These are phyloP conservation scores for Crenuchus spilurus DNA, from an alignment of 2,797 vertebrate species.

Conservation along the genomic window DNA sequence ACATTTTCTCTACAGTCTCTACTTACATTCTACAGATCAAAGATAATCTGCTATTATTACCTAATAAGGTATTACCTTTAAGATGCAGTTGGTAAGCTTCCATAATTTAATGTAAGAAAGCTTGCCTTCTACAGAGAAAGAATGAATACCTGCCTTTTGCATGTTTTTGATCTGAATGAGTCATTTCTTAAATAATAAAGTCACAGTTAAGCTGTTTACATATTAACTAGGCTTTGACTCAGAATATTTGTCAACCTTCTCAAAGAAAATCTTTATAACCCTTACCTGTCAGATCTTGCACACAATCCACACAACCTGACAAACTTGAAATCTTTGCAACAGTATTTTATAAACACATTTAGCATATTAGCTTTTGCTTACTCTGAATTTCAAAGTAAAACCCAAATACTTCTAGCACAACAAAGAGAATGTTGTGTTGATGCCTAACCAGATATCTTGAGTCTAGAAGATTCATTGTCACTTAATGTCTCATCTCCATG, in stretches of 20 bases:
- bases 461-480: background rate
- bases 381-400: slow-evolving; percentile 35
- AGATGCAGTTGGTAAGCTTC: no score
- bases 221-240: slow-evolving; percentile 56
- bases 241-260: background rate
- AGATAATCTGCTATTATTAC: no score
- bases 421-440: slow-evolving; percentile 9
- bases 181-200: slow-evolving; percentile 2
- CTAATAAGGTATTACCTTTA: no score
- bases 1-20: no score
- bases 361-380: slow-evolving; percentile 1
- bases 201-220: slow-evolving; percentile 45
- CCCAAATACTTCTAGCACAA: slow-evolving; percentile 10
- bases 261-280: background rate
- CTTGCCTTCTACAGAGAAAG: no score
- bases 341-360: slow-evolving; percentile 1
- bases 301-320: background rate
- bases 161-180: no score
- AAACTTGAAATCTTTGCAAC: background rate
- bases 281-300: background rate
- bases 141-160: no score
- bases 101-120: no score
- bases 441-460: slow-evolving; percentile 17
- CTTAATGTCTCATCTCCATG: background rate
- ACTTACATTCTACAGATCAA: no score